These are phyloP conservation scores for Puffinus mauretanicus DNA, from an alignment of 2,113 vertebrate species.

Conservation along the genomic window DNA sequence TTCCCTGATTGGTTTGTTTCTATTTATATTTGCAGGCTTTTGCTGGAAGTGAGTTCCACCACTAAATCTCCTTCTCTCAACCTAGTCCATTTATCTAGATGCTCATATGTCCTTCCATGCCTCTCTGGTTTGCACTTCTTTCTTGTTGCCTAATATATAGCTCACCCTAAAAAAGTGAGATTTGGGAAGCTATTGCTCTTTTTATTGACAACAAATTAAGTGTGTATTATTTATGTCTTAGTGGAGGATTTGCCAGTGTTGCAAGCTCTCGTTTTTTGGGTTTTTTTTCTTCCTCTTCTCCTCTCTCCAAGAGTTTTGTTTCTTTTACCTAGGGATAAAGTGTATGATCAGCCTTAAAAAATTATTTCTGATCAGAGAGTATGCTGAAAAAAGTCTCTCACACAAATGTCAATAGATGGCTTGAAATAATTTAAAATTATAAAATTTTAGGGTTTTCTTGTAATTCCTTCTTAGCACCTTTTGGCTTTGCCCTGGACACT, in stretches of 20 bases:
- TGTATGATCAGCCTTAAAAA: not conserved
- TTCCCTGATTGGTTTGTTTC: not conserved
- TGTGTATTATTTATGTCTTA: not conserved
- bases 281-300: fast-evolving
- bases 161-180: not conserved
- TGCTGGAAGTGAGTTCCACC: not conserved
- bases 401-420: not conserved
- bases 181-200: not conserved
- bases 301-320: not conserved
- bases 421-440: not conserved
- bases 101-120: fast-evolving
- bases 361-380: not conserved
- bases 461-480: not conserved
- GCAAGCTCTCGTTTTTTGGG: too few relatives aligned
- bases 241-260: not conserved
- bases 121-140: not conserved
- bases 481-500: not conserved
- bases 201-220: not conserved
- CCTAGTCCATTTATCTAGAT: not conserved
- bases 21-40: not conserved
- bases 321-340: not conserved
- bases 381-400: not conserved
- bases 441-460: not conserved
- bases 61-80: not conserved
- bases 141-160: not conserved